Percentiles rank a stretch among this genome's conserved stretches.
Conservation (phyloP, 2,113 vertebrate species). For the Sapayoa aenigma region DNA sequence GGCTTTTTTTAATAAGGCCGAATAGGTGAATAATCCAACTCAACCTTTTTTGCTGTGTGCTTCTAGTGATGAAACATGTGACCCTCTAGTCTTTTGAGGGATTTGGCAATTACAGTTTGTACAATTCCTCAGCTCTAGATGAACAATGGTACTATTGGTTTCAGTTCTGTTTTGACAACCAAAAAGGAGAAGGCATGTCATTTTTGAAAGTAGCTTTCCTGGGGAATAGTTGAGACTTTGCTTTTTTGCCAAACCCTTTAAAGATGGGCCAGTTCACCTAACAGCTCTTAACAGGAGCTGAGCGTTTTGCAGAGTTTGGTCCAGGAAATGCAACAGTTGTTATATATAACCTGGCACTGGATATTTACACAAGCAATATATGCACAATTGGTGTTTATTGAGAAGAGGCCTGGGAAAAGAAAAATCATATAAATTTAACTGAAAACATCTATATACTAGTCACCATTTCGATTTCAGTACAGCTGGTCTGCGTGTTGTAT, state of each 20-base stretch:
- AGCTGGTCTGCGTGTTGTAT: neutral
- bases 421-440: neutral
- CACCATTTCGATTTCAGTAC: neutral
- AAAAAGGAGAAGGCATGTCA: neutral
- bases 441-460: neutral
- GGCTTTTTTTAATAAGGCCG: neutral
- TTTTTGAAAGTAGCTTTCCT: neutral
- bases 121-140: neutral
- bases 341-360: neutral
- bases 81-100: neutral
- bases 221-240: neutral
- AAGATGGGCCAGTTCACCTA: neutral
- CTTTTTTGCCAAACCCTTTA: neutral
- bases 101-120: neutral
- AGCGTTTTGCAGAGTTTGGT: neutral
- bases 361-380: neutral
- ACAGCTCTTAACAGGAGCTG: neutral
- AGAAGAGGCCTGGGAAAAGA: neutral
- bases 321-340: fast-evolving
- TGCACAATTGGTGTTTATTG: neutral
- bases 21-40: neutral
- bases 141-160: neutral
- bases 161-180: neutral
- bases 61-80: neutral
- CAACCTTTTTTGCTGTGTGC: neutral